Base-by-base conservation (phyloP, 37 sponge, comb jelly and placozoan genomes). In the Cliona cf. orientalis region DNA sequence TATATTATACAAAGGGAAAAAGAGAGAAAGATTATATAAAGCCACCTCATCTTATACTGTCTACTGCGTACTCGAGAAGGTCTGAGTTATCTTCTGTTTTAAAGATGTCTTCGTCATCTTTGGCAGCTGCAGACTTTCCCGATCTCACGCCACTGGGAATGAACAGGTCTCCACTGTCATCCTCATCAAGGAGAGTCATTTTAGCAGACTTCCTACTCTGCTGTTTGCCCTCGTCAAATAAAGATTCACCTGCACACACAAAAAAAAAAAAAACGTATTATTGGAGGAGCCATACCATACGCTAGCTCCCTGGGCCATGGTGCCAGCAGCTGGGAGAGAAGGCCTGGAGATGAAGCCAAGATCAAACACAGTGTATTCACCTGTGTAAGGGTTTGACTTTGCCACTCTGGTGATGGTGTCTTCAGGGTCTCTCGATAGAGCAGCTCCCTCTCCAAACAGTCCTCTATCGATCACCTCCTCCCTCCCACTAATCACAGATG, bases 31-130 rank as follows among this genome's bases (percentile, higher is more conserved):
- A n/a, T n/a, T n/a, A n/a, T n/a, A n/a, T n/a, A n/a, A n/a, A n/a
- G n/a, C n/a, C n/a, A n/a, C n/a, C 14, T 14, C 14, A 49, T 49
- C 53, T 9, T 49, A 49, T 14, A 49, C 14, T 49, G 53, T 49
- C 53, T n/a, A 49, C 53, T 36, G 46, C 87, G 75, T 75, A 88
- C 88, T 81, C 69, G n/a, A 88, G 70, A 3, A 88, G 42, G 4
- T 88, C 88, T 26, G 82, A 81, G 71, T 88, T 55, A 42, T 88
- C 88, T 25, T 88, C 88, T 34, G 32, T 21, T n/a, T 7, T 29
- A 37, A 9, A 6, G 4, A 14, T 14, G 21, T 28, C 14, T 23
- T 75, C 41, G 32, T 9, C 38, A 28, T 29, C 60, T 58, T 46
- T 58, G 46, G 29, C 55, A 11, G 55, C 17, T 49, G 55, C 17